Evolutionary conservation across 2,888 invertebrate genomes (phyloP).

Genomic region (Cotesia congregata): DNA sequence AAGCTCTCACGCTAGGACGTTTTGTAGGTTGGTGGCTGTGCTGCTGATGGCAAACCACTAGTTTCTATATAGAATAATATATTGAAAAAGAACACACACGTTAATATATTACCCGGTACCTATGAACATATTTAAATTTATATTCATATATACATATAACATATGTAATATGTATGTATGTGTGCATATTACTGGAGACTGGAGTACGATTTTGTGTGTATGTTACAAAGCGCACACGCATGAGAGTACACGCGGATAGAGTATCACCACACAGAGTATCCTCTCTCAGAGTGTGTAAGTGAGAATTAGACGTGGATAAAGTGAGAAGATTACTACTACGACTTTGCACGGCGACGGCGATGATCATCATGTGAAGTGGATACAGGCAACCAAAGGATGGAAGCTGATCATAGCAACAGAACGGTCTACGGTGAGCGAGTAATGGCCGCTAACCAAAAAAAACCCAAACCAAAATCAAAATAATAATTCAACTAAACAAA

Average conservation of each 20-base stretch:
- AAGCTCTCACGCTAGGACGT: neutral
- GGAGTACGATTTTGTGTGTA: neutral
- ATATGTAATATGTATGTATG: too few species aligned
- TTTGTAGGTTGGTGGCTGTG: neutral
- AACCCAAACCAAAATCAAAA: neutral
- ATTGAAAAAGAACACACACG: conserved; percentile 1
- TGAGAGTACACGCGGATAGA: conserved; percentile 26
- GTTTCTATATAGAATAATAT: conserved; percentile 1
- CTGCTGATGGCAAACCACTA: conserved; percentile 1
- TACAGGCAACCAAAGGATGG: conserved; percentile 1
- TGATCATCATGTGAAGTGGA: neutral
- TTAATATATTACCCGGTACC: neutral
- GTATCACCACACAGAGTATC: conserved; percentile 13
- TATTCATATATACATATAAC: neutral
- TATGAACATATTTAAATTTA: neutral
- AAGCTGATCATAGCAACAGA: neutral
- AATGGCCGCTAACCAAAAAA: conserved; percentile 1
- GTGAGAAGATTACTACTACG: conserved; percentile 2
- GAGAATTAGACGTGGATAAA: neutral
- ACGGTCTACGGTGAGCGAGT: neutral
- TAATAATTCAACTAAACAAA: neutral
- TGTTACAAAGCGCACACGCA: conserved; percentile 29
- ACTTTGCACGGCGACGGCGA: neutral
- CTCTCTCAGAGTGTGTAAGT: neutral
- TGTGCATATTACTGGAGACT: neutral